Evolutionary conservation across 30 jellyfish, hydroid and myxozoan genomes (phyloP), one percentile per base, ranked within the genome.

Genomic region (Nemopilema nomurai): DNA sequence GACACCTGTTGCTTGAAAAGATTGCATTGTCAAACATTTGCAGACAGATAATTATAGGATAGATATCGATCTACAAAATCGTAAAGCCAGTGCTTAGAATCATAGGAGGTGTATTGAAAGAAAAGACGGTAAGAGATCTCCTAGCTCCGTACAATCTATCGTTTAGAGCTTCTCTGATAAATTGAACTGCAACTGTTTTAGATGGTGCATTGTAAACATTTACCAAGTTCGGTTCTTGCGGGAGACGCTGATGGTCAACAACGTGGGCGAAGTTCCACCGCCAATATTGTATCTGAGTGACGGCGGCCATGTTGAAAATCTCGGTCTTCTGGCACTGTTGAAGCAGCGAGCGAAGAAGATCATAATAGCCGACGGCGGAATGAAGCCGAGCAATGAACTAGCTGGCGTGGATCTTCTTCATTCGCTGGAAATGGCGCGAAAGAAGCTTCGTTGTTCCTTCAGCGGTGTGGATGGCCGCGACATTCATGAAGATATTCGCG

Each of bases 251-350:
- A 32, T 29, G 51, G 75, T 89, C 49, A 89, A 80, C 80, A 89
- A 89, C 89, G 86, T 89, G 62, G 96, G 96, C 7, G 90, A 74
- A 67, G 89, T 80, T 27, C 96, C 96, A 67, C 96, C 96, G 57
- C 75, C 96, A 16, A 73, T 89, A n/a, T 74, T 89, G 75, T 81
- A 89, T 70, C 96, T 89, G 32, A 89, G 96, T 63, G 96, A 89
- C 63, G 96, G 96, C 23, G 96, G 96, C 1, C 96, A 89, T 30
- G 89, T 89, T 50, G 96, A 89, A 67, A 89, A 89, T 82, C 96
- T 89, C 66, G 96, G 96, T 17, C 69, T 89, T 1, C 77, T 89
- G 51, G 76, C 96, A 25, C 81, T 89, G 18, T 81, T 89, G 69
- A 89, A 89, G 68, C 85, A 81, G 0, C 28, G 89, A 28, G 25